phyloP scores from a whole-genome alignment of 2,888 invertebrate genomes.

The Ichneumoninae sp. region DNA sequence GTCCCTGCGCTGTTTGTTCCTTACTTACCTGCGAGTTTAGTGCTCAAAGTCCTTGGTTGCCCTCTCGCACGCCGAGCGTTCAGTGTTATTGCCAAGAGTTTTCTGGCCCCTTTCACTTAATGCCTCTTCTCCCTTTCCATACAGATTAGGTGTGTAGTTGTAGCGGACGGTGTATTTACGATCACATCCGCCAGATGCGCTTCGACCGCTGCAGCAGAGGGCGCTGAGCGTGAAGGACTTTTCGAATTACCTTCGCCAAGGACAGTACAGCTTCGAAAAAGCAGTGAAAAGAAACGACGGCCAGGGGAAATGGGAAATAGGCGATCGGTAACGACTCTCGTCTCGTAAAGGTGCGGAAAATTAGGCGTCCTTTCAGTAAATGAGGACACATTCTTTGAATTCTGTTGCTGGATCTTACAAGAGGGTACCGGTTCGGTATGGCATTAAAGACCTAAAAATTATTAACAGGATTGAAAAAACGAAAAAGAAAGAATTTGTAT shows the following conservation, averaged over 20 bases:
- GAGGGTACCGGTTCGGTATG: neutral
- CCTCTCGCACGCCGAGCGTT: neutral
- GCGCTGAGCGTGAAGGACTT: neutral
- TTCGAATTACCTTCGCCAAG: neutral
- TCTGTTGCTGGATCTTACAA: neutral
- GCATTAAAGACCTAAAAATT: too few relatives aligned
- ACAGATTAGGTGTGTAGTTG: constrained; percentile 5
- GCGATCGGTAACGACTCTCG: constrained; percentile 40
- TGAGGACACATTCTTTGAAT: constrained; percentile 46
- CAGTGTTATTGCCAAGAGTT: constrained; percentile 35
- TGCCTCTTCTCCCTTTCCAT: neutral
- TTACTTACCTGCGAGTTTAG: constrained; percentile 29
- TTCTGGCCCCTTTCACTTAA: constrained; percentile 9
- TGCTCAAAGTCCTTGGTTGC: constrained; percentile 19
- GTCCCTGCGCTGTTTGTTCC: constrained; percentile 13
- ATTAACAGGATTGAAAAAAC: too few relatives aligned
- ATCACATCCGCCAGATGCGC: constrained; percentile 4
- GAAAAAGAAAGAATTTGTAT: neutral
- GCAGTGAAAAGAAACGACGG: constrained; percentile 13
- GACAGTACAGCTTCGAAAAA: constrained; percentile 4
- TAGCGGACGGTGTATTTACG: constrained; percentile 10
- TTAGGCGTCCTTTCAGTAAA: constrained; percentile 51
- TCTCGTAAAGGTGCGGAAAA: constrained; percentile 32
- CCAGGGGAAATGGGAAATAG: constrained; percentile 26
- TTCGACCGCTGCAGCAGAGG: too few relatives aligned